A percentile compares a stretch with the other conserved stretches of the same genome.
Conservation (phyloP, 2,113 vertebrate species). For the Psittacula cyanocephala region DNA sequence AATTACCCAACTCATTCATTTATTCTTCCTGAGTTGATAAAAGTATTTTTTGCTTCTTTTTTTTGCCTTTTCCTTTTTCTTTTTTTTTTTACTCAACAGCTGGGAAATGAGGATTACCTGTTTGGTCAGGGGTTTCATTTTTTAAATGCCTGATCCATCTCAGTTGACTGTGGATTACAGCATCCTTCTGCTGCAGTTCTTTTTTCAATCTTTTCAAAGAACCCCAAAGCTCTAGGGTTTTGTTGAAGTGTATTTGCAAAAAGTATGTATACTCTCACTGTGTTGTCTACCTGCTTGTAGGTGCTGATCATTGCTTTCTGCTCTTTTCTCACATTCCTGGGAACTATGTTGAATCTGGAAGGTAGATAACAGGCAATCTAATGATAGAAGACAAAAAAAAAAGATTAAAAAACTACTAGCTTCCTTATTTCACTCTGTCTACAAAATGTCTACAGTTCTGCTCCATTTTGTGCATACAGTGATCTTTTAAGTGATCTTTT, state of each 20-base stretch:
- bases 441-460: neutral
- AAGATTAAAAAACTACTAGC: neutral
- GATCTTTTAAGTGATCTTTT: neutral
- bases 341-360: neutral
- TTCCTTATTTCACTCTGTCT: neutral
- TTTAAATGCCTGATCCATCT: neutral
- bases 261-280: neutral
- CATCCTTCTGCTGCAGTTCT: neutral
- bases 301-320: neutral
- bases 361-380: neutral
- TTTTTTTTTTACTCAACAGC: neutral
- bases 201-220: neutral
- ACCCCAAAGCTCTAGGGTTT: neutral
- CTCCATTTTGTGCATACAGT: neutral
- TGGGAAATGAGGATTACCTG: neutral
- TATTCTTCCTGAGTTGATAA: neutral
- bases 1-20: neutral
- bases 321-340: neutral
- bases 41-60: neutral
- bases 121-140: neutral
- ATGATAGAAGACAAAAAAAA: neutral
- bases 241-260: neutral
- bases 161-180: neutral
- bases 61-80: neutral
- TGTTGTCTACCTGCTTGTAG: neutral